Percentiles rank a stretch among this genome's conserved stretches.
phyloP scores from a whole-genome alignment of 2,888 invertebrate species.

The Phymatocera aterrima region DNA sequence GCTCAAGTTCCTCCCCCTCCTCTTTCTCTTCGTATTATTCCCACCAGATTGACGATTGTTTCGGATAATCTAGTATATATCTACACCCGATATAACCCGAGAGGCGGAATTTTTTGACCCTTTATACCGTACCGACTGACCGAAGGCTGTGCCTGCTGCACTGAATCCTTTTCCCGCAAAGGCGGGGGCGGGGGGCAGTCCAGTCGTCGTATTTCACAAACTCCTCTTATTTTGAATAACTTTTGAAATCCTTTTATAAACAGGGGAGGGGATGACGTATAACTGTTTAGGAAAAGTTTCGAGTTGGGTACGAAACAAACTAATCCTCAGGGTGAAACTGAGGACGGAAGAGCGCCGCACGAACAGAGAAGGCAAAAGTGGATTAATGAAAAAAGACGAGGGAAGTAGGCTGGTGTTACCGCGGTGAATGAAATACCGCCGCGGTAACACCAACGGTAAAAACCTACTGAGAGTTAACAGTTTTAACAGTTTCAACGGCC shows the following conservation, averaged over 20 bases:
- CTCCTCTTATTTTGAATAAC: background rate
- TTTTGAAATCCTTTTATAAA: slow-evolving; percentile 24
- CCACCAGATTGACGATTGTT: too few species aligned
- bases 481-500: background rate
- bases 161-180: background rate
- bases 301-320: background rate
- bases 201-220: background rate
- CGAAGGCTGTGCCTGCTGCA: too few species aligned
- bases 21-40: too few species aligned
- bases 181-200: too few species aligned
- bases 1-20: background rate
- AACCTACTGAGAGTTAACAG: background rate
- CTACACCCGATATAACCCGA: too few species aligned
- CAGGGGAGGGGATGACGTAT: slow-evolving; percentile 23
- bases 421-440: background rate
- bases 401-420: too few species aligned
- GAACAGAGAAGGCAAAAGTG: too few species aligned
- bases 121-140: too few species aligned
- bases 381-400: background rate
- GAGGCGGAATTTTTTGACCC: too few species aligned
- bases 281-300: slow-evolving; percentile 20
- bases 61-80: too few species aligned
- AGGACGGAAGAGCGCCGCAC: background rate
- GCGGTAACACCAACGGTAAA: background rate
- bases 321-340: background rate